These are phyloP conservation scores for Potorous gilbertii DNA, from an alignment of 2,797 vertebrate species.

Conservation along the genomic window DNA sequence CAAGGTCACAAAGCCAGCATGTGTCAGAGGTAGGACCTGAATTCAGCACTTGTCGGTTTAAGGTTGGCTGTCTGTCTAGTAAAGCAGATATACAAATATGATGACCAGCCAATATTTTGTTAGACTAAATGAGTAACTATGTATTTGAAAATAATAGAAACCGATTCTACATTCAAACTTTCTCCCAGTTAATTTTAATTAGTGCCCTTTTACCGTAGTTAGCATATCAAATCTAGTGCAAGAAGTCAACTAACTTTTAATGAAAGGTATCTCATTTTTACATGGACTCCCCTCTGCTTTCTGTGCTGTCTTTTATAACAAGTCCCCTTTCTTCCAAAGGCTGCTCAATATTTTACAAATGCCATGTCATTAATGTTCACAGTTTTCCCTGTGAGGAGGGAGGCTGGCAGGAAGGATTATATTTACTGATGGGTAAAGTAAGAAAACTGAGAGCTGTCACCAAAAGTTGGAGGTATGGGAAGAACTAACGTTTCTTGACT, in stretches of 20 bases:
- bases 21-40: neutral
- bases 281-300: neutral
- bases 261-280: neutral
- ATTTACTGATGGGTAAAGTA: neutral
- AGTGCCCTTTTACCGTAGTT: neutral
- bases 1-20: neutral
- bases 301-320: neutral
- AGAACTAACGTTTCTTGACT: constrained; percentile 24
- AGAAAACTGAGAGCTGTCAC: constrained; percentile 11
- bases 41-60: too few relatives aligned
- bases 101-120: neutral
- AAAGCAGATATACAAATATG: neutral
- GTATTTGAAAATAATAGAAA: constrained; percentile 15
- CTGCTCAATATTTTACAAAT: neutral
- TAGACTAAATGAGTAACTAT: neutral
- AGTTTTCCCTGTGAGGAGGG: neutral
- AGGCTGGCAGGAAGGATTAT: constrained; percentile 12
- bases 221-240: constrained; percentile 40
- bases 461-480: neutral
- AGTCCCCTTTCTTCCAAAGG: constrained; percentile 27
- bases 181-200: constrained; percentile 15
- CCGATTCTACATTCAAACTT: constrained; percentile 26
- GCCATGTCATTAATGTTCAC: neutral
- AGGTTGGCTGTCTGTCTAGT: too few relatives aligned
- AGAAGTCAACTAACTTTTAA: constrained; percentile 45